A percentile compares a stretch with the other conserved stretches of the same genome.
Conservation (phyloP, 1,140 invertebrate species). For the Cydia splendana region DNA sequence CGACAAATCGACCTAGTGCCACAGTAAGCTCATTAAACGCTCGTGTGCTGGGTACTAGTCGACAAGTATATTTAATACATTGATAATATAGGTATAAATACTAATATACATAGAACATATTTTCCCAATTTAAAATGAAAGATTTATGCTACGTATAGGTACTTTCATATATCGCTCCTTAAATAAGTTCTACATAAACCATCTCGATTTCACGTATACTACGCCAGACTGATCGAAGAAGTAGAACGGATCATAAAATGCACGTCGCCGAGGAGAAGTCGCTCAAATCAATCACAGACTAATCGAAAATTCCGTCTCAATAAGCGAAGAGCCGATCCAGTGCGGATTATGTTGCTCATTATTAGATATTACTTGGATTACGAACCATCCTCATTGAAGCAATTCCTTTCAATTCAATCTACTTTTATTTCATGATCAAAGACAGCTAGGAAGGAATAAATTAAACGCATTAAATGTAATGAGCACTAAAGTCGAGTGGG, state of each 20-base stretch:
- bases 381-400: constrained; percentile 41
- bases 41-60: no score
- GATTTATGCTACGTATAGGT: no score
- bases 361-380: constrained; percentile 65
- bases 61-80: no score
- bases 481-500: constrained; percentile 28
- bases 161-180: no score
- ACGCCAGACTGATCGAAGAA: constrained; percentile 54
- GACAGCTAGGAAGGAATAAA: constrained; percentile 34
- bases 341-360: constrained; percentile 71
- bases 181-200: neutral
- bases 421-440: constrained; percentile 68
- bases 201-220: constrained; percentile 12
- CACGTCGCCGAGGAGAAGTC: constrained; percentile 66
- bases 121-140: no score
- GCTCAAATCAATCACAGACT: constrained; percentile 76
- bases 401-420: constrained; percentile 50
- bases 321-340: constrained; percentile 65
- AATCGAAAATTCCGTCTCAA: constrained; percentile 78
- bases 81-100: no score
- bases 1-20: no score
- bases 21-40: no score
- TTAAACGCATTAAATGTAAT: constrained; percentile 24
- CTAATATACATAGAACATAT: no score
- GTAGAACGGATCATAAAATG: constrained; percentile 75